Evolutionary conservation across 1,140 invertebrate species (phyloP).

Genomic region (Nephila pilipes): DNA sequence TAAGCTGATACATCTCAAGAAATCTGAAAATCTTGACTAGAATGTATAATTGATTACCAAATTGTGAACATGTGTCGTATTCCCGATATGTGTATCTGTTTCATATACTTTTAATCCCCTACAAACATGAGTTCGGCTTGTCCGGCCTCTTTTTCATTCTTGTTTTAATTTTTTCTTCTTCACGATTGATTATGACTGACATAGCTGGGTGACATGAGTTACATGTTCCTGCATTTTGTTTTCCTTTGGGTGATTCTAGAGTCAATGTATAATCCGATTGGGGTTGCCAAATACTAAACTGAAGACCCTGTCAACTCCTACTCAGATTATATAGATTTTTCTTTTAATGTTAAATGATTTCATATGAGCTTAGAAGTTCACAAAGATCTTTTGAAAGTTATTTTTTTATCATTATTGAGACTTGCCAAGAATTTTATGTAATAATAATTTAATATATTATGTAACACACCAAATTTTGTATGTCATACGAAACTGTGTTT

Average conservation of each 20-base stretch:
- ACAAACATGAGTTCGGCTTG: not conserved
- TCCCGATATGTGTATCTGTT: not conserved
- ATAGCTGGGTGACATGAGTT: not conserved
- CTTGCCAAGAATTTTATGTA: too few relatives aligned
- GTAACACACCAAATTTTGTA: too few relatives aligned
- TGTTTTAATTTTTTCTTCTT: not conserved
- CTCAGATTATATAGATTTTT: not conserved
- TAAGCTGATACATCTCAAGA: too few relatives aligned
- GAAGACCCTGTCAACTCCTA: conserved; percentile 1
- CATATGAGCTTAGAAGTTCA: too few relatives aligned
- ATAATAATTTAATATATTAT: too few relatives aligned
- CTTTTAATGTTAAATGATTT: too few relatives aligned
- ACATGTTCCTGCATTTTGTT: not conserved
- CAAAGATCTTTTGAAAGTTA: too few relatives aligned
- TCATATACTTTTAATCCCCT: not conserved
- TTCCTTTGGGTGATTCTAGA: not conserved
- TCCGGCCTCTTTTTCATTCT: not conserved
- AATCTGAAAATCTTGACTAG: too few relatives aligned
- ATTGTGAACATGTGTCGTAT: not conserved
- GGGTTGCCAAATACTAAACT: not conserved
- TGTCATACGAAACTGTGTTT: too few relatives aligned
- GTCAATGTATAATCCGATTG: not conserved
- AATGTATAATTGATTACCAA: not conserved
- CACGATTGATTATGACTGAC: not conserved
- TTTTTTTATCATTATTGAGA: too few relatives aligned